These are phyloP conservation scores for Trichogramma evanescens DNA, from an alignment of 2,888 invertebrate genomes.

Conservation along the genomic window DNA sequence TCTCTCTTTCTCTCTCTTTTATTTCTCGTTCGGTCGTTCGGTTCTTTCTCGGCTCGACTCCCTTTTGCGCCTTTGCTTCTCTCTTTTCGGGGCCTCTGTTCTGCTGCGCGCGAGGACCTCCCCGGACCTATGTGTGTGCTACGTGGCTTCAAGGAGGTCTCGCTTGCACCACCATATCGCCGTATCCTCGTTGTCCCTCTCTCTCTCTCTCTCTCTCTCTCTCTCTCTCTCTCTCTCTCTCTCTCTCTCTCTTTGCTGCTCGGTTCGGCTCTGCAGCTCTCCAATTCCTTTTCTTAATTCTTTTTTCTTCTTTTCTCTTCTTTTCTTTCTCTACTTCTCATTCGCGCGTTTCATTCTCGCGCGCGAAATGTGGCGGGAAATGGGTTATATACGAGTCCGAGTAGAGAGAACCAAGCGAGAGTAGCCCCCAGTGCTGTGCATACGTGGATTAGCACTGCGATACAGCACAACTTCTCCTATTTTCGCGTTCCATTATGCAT, in stretches of 20 bases:
- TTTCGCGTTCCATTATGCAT: no score
- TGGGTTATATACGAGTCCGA: no score
- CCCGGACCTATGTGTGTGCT: conserved; percentile 30
- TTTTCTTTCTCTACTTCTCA: conserved; percentile 3
- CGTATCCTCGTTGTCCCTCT: conserved; percentile 7
- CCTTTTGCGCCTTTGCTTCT: background rate
- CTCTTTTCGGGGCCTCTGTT: conserved; percentile 19
- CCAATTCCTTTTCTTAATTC: no score
- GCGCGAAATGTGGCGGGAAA: no score
- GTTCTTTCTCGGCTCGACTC: conserved; percentile 3
- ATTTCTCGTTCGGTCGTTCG: background rate
- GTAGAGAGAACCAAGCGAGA: no score
- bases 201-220: background rate
- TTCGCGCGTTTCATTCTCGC: background rate
- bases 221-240: background rate
- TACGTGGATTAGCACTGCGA: no score
- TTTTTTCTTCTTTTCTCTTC: background rate
- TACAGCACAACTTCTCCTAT: no score
- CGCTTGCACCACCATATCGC: conserved; percentile 7
- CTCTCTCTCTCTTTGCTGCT: background rate
- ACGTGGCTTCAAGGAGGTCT: conserved; percentile 35
- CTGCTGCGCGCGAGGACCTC: conserved; percentile 34
- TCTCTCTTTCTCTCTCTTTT: conserved; percentile 6
- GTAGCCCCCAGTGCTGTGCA: no score
- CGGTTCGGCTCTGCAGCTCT: no score